Conservation (phyloP, 2,888 invertebrate species). For the Cheilosia grossa region DNA sequence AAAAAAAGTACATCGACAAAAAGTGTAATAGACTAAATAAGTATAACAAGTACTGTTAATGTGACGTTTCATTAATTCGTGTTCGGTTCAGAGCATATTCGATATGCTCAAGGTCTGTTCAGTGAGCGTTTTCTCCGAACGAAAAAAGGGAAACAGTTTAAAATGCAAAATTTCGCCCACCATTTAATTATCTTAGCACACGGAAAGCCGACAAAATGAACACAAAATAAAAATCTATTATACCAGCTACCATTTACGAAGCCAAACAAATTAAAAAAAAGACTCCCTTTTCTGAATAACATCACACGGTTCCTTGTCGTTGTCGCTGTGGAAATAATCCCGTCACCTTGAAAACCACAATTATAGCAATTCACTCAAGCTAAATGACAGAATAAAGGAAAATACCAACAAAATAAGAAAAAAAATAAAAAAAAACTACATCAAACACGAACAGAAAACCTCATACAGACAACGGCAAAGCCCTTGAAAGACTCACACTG, state of each 20-base stretch:
- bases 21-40: too few relatives aligned
- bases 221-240: conserved; percentile 19
- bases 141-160: too few relatives aligned
- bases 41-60: too few relatives aligned
- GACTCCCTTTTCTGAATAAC: not conserved
- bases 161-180: too few relatives aligned
- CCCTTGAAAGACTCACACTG: conserved; percentile 40
- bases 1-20: too few relatives aligned
- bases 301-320: conserved; percentile 10
- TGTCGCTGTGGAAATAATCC: conserved; percentile 38
- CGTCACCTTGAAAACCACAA: conserved; percentile 54
- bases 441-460: not conserved
- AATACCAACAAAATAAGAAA: not conserved
- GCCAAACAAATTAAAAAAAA: conserved; percentile 52
- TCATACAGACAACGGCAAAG: conserved; percentile 14
- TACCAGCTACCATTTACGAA: conserved; percentile 22
- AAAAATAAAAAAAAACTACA: too few relatives aligned
- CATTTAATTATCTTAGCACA: too few relatives aligned
- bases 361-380: conserved; percentile 11
- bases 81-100: too few relatives aligned
- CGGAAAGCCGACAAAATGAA: not conserved
- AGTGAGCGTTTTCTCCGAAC: too few relatives aligned
- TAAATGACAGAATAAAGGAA: not conserved
- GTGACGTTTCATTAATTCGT: too few relatives aligned
- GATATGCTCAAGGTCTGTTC: too few relatives aligned